Conservation (phyloP, 2,113 vertebrate species). For the Xiphias gladius region DNA sequence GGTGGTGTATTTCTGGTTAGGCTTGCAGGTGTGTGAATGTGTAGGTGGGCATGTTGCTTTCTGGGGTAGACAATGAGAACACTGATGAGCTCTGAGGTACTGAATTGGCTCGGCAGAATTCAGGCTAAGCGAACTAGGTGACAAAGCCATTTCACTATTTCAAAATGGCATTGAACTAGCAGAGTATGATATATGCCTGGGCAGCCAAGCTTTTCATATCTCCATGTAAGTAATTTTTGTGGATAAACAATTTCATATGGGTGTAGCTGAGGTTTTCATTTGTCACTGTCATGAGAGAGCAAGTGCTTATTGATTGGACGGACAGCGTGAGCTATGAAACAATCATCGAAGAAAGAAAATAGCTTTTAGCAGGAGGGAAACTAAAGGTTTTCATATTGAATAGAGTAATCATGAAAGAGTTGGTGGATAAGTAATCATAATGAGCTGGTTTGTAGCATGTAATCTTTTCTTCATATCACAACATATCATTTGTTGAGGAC, state of each 20-base stretch:
- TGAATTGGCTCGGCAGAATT: not conserved
- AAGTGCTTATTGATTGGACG: constrained; percentile 84
- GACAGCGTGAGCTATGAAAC: constrained; percentile 73
- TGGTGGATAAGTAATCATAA: constrained; percentile 59
- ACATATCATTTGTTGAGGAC: constrained; percentile 47
- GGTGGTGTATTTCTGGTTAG: not conserved
- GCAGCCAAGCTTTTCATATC: constrained; percentile 78
- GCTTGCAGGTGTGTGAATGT: not conserved
- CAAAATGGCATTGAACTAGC: constrained; percentile 41
- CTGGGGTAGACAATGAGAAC: constrained; percentile 1
- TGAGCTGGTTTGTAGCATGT: constrained; percentile 46
- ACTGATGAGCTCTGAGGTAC: constrained; percentile 3
- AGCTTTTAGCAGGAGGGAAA: constrained; percentile 74
- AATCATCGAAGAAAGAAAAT: constrained; percentile 73
- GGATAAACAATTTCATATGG: constrained; percentile 82
- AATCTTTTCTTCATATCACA: constrained; percentile 67
- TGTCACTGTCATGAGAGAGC: constrained; percentile 83
- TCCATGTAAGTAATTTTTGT: constrained; percentile 78
- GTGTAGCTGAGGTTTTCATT: constrained; percentile 76
- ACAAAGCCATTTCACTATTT: constrained; percentile 40
- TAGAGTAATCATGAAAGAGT: constrained; percentile 65
- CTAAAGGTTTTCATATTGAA: constrained; percentile 55
- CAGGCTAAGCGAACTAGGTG: constrained; percentile 16
- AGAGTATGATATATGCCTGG: constrained; percentile 52
- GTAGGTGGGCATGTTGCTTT: not conserved